Conservation (phyloP, 2,888 invertebrate genomes). For the Terebella lapidaria region DNA sequence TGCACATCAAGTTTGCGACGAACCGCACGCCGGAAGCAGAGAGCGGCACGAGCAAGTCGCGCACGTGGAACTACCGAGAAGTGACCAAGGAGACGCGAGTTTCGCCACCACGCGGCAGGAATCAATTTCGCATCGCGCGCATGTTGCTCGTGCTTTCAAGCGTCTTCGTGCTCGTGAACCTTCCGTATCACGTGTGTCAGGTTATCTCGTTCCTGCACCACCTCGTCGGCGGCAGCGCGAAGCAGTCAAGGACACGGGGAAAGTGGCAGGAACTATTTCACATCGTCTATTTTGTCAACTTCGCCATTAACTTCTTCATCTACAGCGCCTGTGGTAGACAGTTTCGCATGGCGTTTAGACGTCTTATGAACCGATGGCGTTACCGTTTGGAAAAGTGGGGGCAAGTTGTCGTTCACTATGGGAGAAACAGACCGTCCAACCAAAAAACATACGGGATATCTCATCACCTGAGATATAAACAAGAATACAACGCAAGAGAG, state of each 20-base stretch:
- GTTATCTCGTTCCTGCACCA: conserved; percentile 10
- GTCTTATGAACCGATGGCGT: conserved; percentile 5
- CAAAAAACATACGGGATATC: too few relatives aligned
- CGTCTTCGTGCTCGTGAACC: conserved; percentile 34
- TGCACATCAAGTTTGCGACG: conserved; percentile 10
- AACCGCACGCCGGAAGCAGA: background rate
- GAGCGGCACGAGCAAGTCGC: background rate
- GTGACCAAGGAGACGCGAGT: background rate
- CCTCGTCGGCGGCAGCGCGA: background rate
- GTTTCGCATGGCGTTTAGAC: conserved; percentile 11
- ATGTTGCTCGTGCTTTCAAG: conserved; percentile 37
- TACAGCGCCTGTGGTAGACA: conserved; percentile 13
- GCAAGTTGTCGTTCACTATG: too few relatives aligned
- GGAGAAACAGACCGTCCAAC: too few relatives aligned
- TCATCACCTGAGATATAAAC: too few relatives aligned
- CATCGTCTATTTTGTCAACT: conserved; percentile 13
- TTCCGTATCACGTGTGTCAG: conserved; percentile 38
- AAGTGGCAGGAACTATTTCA: conserved; percentile 14
- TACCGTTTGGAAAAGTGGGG: conserved; percentile 8
- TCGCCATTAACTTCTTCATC: conserved; percentile 19
- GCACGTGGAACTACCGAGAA: background rate
- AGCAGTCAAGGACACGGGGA: background rate
- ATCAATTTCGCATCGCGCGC: conserved; percentile 11
- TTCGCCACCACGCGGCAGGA: background rate
- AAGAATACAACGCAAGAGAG: too few relatives aligned